Percentiles rank a stretch among this genome's conserved stretches.
phyloP scores from a whole-genome alignment of 2,113 vertebrate genomes.

The Trogon melanurus region DNA sequence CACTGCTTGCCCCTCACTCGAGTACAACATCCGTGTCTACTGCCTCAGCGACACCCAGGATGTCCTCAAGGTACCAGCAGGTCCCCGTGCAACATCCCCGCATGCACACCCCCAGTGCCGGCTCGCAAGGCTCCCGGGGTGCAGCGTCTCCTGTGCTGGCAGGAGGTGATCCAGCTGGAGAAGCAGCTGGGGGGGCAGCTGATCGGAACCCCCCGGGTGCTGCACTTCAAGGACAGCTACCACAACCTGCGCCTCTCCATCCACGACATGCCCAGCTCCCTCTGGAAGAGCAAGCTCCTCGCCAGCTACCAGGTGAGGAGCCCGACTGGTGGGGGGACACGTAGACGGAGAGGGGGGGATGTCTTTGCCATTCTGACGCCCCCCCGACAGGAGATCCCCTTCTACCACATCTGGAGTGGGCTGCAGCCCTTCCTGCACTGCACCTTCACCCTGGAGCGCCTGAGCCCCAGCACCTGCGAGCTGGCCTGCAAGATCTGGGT shows the following conservation, averaged over 20 bases:
- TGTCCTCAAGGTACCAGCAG: slow-evolving; percentile 95
- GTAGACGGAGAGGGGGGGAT: background rate
- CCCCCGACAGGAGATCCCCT: slow-evolving; percentile 89
- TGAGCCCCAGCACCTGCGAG: slow-evolving; percentile 92
- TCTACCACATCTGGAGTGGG: slow-evolving; percentile 96
- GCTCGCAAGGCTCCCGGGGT: background rate
- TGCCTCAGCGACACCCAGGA: slow-evolving; percentile 97
- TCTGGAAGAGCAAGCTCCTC: slow-evolving; percentile 98
- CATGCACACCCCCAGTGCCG: too few relatives aligned
- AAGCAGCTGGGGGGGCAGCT: slow-evolving; percentile 95
- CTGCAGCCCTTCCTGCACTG: slow-evolving; percentile 94
- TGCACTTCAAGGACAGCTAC: slow-evolving; percentile 99
- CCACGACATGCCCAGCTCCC: slow-evolving; percentile 94
- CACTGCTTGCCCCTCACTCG: slow-evolving; percentile 89
- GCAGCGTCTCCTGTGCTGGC: background rate
- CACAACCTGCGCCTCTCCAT: slow-evolving; percentile 98
- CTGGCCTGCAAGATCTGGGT: slow-evolving; percentile 98
- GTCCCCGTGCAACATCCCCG: background rate
- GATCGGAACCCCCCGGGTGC: slow-evolving; percentile 92
- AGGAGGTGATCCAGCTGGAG: slow-evolving; percentile 99
- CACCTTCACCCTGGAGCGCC: slow-evolving; percentile 95
- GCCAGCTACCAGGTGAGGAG: slow-evolving; percentile 92
- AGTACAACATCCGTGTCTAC: slow-evolving; percentile 97
- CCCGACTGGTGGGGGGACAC: fast-evolving
- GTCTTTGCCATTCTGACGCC: background rate